phyloP scores from a whole-genome alignment of 92 coral and sea anemone genomes.

The Heteractis magnifica region DNA sequence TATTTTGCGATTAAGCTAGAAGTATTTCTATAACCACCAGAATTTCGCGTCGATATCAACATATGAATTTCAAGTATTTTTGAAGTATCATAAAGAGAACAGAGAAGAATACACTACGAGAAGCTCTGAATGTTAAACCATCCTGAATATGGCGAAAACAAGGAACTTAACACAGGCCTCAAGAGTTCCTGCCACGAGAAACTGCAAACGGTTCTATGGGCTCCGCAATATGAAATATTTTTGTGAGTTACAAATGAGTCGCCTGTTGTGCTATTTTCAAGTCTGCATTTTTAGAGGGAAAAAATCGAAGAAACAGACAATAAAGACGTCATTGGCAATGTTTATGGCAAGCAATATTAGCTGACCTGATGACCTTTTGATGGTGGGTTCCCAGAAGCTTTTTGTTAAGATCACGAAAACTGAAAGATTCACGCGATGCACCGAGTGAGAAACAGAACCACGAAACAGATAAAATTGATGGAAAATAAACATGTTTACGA shows the following conservation, averaged over 20 bases:
- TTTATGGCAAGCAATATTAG: not conserved
- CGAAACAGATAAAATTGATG: too few relatives aligned
- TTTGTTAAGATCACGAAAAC: too few relatives aligned
- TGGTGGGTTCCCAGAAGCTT: too few relatives aligned
- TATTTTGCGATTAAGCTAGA: not conserved
- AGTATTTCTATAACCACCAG: not conserved
- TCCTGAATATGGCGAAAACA: not conserved
- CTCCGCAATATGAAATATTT: not conserved
- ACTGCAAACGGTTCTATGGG: not conserved
- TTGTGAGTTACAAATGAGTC: not conserved
- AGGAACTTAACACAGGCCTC: not conserved
- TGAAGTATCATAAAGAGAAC: not conserved
- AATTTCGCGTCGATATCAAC: not conserved
- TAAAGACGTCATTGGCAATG: not conserved
- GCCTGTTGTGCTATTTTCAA: not conserved
- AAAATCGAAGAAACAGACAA: not conserved
- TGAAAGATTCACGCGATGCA: too few relatives aligned
- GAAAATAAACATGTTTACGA: too few relatives aligned
- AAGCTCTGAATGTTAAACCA: not conserved
- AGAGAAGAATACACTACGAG: not conserved
- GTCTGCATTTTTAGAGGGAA: not conserved
- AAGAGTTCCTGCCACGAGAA: not conserved
- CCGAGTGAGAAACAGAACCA: too few relatives aligned
- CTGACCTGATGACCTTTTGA: too few relatives aligned
- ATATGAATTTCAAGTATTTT: not conserved